Evolutionary conservation across 2,113 vertebrate species (phyloP).

Genomic region (Mustela lutreola): DNA sequence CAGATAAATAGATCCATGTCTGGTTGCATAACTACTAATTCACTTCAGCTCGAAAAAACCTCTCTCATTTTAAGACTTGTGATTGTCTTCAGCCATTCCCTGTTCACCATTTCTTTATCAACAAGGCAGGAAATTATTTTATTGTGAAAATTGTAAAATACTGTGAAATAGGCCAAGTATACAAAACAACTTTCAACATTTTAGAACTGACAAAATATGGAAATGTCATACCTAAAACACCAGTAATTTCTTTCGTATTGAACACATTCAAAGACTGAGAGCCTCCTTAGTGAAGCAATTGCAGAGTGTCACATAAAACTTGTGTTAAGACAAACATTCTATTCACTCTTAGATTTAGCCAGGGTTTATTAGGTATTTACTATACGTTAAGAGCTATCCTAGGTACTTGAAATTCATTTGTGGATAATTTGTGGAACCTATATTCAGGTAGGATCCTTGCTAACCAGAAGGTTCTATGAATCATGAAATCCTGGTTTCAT

Average conservation of each 20-base stretch:
- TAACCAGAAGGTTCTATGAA: background rate
- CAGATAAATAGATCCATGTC: background rate
- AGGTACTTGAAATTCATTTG: background rate
- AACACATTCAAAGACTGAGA: background rate
- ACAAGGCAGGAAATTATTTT: conserved; percentile 11
- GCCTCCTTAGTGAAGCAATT: background rate
- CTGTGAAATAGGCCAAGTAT: background rate
- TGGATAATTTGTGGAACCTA: background rate
- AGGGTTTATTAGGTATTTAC: background rate
- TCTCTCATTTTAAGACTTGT: background rate
- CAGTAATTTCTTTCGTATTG: background rate
- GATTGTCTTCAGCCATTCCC: background rate
- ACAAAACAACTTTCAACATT: conserved; percentile 43
- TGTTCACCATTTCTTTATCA: background rate
- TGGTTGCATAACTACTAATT: too few relatives aligned
- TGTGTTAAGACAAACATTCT: background rate
- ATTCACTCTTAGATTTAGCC: background rate
- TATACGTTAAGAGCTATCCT: background rate
- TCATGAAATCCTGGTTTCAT: background rate
- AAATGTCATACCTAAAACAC: background rate
- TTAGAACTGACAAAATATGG: conserved; percentile 49
- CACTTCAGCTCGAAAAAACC: background rate
- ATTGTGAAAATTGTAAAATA: conserved; percentile 35
- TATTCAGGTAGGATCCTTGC: background rate
- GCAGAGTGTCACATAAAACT: background rate